Conservation (phyloP, 1,140 invertebrate species). For the Brachionus rubens region DNA sequence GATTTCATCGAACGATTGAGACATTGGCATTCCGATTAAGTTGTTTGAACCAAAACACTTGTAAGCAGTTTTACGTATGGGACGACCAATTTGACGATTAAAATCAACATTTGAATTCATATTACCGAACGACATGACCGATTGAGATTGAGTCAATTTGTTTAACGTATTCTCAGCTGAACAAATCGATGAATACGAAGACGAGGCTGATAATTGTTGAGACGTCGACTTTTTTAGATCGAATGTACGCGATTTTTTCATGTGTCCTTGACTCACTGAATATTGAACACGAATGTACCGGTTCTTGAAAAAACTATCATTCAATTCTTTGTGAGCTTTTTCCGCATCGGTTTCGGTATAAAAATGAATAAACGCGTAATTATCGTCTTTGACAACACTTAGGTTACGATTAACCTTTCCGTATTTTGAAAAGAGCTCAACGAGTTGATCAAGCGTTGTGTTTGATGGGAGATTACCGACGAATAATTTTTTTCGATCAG, state of each 20-base stretch:
- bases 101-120: neutral
- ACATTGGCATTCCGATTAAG: neutral
- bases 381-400: conserved; percentile 43
- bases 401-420: conserved; percentile 24
- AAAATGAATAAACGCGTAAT: conserved; percentile 40
- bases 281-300: conserved; percentile 38
- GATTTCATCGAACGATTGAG: neutral
- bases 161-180: neutral
- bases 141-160: neutral
- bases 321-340: conserved; percentile 6
- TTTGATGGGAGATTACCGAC: conserved; percentile 25
- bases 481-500: conserved; percentile 38
- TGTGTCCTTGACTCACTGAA: conserved; percentile 19
- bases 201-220: neutral
- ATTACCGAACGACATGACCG: neutral
- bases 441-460: neutral
- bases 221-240: neutral
- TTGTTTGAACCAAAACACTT: neutral
- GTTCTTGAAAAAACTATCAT: conserved; percentile 28
- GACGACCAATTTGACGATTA: neutral
- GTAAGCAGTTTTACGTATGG: neutral
- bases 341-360: neutral
- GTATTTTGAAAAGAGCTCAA: conserved; percentile 15
- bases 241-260: neutral
- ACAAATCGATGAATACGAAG: neutral